These are phyloP conservation scores for Chiloscyllium plagiosum DNA, from an alignment of 2,113 vertebrate genomes.

Conservation along the genomic window DNA sequence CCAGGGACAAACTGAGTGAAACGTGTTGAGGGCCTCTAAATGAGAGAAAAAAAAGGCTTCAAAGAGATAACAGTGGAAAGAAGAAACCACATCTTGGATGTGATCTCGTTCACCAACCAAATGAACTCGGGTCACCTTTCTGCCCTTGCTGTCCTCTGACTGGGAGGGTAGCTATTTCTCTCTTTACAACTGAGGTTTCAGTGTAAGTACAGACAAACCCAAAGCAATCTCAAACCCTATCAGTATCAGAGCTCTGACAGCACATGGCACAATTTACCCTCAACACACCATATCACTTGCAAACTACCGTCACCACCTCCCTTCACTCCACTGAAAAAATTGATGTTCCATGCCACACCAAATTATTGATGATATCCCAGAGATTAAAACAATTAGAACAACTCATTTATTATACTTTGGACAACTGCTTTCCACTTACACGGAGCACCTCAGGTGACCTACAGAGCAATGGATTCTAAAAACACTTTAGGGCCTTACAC, in stretches of 20 bases:
- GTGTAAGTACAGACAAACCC: background rate
- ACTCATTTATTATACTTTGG: background rate
- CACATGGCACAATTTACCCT: background rate
- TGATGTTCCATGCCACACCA: background rate
- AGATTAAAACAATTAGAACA: background rate
- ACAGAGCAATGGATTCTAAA: background rate
- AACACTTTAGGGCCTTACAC: background rate
- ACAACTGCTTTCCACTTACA: background rate
- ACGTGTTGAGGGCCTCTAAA: constrained; percentile 56
- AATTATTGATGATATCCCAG: background rate
- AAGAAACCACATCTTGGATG: constrained; percentile 48
- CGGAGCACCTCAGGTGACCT: background rate
- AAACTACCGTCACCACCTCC: too few species aligned
- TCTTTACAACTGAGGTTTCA: background rate
- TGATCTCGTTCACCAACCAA: constrained; percentile 57
- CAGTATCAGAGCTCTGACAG: background rate
- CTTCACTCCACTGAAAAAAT: background rate
- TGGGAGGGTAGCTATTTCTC: background rate
- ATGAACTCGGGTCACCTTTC: background rate
- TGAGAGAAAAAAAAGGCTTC: constrained; percentile 37
- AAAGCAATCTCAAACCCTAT: background rate
- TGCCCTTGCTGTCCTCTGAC: background rate
- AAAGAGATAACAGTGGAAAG: constrained; percentile 40
- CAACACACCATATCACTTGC: background rate
- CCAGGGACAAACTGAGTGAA: constrained; percentile 49